phyloP scores from a whole-genome alignment of 2,888 invertebrate genomes.

The Campoletis raptor region DNA sequence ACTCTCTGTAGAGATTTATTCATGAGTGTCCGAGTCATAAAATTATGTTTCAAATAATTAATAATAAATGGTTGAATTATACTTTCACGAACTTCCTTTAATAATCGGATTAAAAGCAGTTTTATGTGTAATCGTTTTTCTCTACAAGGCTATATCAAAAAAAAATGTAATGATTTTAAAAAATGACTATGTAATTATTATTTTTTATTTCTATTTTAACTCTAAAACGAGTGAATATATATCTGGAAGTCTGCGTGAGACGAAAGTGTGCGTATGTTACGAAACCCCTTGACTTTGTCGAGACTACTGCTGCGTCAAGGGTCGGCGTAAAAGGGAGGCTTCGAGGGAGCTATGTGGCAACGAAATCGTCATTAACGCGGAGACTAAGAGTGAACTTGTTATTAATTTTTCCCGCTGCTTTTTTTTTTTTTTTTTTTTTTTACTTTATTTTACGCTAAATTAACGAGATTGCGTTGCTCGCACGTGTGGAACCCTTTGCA shows the following conservation, averaged over 20 bases:
- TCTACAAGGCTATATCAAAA: not conserved
- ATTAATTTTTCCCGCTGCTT: conserved; percentile 26
- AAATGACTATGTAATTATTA: not conserved
- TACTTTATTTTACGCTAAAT: conserved; percentile 27
- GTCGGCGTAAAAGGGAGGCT: not conserved
- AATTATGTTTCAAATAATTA: conserved; percentile 2
- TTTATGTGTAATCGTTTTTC: not conserved
- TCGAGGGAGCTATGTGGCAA: conserved; percentile 13
- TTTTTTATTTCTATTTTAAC: not conserved
- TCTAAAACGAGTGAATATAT: too few relatives aligned
- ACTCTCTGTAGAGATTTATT: conserved; percentile 21
- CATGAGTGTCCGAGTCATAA: conserved; percentile 6
- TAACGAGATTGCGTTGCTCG: conserved; percentile 40
- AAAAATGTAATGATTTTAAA: not conserved
- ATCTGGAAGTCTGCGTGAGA: not conserved
- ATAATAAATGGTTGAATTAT: not conserved
- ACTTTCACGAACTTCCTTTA: not conserved
- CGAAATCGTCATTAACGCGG: conserved; percentile 58
- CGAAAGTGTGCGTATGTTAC: conserved; percentile 18
- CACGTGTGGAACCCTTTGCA: conserved; percentile 12
- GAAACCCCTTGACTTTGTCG: conserved; percentile 29
- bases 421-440: not conserved
- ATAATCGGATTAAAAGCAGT: not conserved
- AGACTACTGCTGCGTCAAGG: conserved; percentile 27
- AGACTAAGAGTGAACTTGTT: conserved; percentile 38